Evolutionary conservation across 2,797 vertebrate genomes (phyloP).

Genomic region (Adrianichthys oophorus): DNA sequence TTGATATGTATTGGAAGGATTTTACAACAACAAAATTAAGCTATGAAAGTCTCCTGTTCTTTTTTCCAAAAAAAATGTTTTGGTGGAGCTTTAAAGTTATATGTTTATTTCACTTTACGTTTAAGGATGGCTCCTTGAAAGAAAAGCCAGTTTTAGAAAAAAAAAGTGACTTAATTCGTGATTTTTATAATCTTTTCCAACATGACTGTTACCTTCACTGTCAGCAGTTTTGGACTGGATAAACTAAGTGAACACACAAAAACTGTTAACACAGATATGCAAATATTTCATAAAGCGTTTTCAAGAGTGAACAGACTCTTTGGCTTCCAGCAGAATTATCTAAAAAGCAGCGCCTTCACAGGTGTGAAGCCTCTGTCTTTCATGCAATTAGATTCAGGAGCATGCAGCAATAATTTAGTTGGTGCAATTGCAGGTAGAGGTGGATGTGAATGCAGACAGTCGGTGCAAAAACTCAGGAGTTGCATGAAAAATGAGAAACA

Average conservation of each 20-base stretch:
- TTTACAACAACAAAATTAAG: no score
- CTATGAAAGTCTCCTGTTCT: no score
- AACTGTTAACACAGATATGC: slow-evolving; percentile 23
- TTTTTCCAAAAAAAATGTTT: no score
- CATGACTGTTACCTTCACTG: slow-evolving; percentile 4
- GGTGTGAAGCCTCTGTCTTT: slow-evolving; percentile 64
- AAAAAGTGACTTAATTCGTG: no score
- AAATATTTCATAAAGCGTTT: slow-evolving; percentile 31
- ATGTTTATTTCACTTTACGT: no score
- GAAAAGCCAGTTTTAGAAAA: no score
- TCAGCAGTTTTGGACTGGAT: slow-evolving; percentile 7
- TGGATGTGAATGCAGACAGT: slow-evolving; percentile 54
- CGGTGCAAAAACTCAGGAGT: slow-evolving; percentile 36
- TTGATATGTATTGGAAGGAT: no score
- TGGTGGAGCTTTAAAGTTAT: no score
- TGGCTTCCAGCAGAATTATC: slow-evolving; percentile 40
- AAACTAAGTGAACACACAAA: slow-evolving; percentile 35
- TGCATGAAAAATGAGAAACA: slow-evolving; percentile 49
- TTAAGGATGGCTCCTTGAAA: no score
- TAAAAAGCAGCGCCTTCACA: slow-evolving; percentile 54
- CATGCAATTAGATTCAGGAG: slow-evolving; percentile 67
- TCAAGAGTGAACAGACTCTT: slow-evolving; percentile 23
- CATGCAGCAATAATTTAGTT: slow-evolving; percentile 58
- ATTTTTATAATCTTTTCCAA: neutral
- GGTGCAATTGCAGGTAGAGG: slow-evolving; percentile 43